phyloP scores from a whole-genome alignment of 2,797 vertebrate species.

The Diplodus puntazzo region DNA sequence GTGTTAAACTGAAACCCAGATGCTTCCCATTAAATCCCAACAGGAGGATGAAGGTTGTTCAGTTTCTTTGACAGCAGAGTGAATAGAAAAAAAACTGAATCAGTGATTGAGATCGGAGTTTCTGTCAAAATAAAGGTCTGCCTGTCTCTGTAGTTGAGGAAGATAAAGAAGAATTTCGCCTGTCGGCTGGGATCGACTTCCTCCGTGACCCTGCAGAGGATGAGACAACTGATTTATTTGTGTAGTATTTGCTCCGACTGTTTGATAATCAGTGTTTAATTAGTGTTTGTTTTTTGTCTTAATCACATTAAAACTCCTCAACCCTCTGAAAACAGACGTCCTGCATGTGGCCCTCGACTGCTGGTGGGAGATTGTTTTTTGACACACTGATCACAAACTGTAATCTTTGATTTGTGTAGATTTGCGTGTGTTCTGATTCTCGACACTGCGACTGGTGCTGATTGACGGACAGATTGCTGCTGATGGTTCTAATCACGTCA shows the following conservation, averaged over 20 bases:
- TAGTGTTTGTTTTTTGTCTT: conserved; percentile 15
- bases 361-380: too few relatives aligned
- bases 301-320: conserved; percentile 4
- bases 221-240: background rate
- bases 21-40: background rate
- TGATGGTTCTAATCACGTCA: conserved; percentile 26
- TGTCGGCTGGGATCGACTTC: too few relatives aligned
- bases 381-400: background rate
- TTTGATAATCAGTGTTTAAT: conserved; percentile 30
- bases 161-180: background rate
- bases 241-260: background rate
- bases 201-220: too few relatives aligned
- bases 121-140: conserved; percentile 3
- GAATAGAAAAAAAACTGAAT: background rate
- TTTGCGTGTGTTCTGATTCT: conserved; percentile 6
- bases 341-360: too few relatives aligned
- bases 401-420: background rate
- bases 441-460: background rate
- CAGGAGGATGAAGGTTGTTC: too few relatives aligned
- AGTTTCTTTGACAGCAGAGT: background rate
- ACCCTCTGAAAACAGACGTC: too few relatives aligned
- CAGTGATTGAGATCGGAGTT: background rate
- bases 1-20: background rate
- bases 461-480: conserved; percentile 2
- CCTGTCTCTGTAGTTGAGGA: background rate